Conservation (phyloP, 2,797 vertebrate species). For the Oreonectes daqikongensis region DNA sequence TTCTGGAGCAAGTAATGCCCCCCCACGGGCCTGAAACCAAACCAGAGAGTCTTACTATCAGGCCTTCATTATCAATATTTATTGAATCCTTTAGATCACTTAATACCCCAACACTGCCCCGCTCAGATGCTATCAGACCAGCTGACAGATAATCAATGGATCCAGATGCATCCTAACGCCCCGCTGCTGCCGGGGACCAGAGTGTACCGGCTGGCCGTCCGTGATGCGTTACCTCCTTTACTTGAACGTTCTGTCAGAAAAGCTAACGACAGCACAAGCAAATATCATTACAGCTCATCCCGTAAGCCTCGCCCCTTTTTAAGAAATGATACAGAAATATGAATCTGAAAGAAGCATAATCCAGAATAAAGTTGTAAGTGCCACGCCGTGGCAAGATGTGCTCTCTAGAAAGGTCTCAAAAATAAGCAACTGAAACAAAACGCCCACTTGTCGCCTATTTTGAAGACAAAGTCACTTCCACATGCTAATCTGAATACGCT, state of each 20-base stretch:
- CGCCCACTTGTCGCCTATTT: slow-evolving; percentile 28
- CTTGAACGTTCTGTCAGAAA: background rate
- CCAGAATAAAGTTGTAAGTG: background rate
- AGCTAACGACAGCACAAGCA: slow-evolving; percentile 14
- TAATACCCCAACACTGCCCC: slow-evolving; percentile 52
- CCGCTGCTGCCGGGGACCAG: slow-evolving; percentile 30
- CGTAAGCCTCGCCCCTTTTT: background rate
- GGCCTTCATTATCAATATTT: slow-evolving; percentile 56
- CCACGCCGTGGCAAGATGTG: background rate
- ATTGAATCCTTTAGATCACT: slow-evolving; percentile 59
- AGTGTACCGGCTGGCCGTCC: slow-evolving; percentile 7
- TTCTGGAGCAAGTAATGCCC: slow-evolving; percentile 11
- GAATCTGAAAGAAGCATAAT: background rate
- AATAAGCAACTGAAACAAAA: slow-evolving; percentile 7
- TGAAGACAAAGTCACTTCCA: background rate
- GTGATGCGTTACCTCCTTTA: slow-evolving; percentile 3
- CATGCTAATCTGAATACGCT: slow-evolving; percentile 31
- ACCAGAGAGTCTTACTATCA: slow-evolving; percentile 33
- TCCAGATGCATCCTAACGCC: slow-evolving; percentile 49
- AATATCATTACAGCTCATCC: slow-evolving; percentile 20
- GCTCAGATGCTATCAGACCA: slow-evolving; percentile 52
- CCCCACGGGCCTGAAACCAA: slow-evolving; percentile 34
- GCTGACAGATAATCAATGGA: slow-evolving; percentile 60
- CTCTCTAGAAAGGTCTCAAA: slow-evolving; percentile 9
- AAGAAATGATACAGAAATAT: background rate